These are phyloP conservation scores for Crocuta crocuta DNA, from an alignment of 2,113 vertebrate genomes.

Conservation along the genomic window DNA sequence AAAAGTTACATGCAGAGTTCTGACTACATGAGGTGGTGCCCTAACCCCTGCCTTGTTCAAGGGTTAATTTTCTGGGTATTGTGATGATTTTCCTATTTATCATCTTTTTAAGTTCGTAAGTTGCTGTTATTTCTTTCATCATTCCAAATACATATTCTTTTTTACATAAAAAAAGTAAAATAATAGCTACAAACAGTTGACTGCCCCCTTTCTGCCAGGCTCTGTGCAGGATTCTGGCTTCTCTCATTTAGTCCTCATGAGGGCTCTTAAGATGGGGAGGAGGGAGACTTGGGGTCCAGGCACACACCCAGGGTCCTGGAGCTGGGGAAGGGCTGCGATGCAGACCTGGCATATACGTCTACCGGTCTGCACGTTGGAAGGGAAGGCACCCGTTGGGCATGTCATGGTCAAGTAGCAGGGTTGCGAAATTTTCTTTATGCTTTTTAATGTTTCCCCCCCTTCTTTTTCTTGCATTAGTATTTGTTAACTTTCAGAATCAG, in stretches of 20 bases:
- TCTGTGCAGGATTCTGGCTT: background rate
- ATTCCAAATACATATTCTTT: background rate
- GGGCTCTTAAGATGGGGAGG: background rate
- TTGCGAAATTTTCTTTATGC: background rate
- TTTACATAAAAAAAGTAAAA: background rate
- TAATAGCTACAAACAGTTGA: background rate
- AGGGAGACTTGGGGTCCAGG: background rate
- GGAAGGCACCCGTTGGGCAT: background rate
- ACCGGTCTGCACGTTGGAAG: background rate
- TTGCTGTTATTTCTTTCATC: background rate
- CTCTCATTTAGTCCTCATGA: background rate
- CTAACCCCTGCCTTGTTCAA: background rate
- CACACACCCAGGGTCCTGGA: background rate
- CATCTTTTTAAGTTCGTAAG: background rate
- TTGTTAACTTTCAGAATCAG: background rate
- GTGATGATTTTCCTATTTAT: too few species aligned
- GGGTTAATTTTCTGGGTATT: background rate
- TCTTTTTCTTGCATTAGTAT: background rate
- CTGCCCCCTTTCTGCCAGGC: background rate
- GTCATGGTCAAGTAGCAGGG: fast-evolving
- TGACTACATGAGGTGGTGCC: background rate
- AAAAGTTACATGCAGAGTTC: background rate
- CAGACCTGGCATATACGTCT: background rate
- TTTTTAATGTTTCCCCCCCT: background rate
- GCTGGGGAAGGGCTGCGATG: background rate